phyloP scores from a whole-genome alignment of 35 echinoderm and acorn worm genomes.

The Amphiura filiformis region DNA sequence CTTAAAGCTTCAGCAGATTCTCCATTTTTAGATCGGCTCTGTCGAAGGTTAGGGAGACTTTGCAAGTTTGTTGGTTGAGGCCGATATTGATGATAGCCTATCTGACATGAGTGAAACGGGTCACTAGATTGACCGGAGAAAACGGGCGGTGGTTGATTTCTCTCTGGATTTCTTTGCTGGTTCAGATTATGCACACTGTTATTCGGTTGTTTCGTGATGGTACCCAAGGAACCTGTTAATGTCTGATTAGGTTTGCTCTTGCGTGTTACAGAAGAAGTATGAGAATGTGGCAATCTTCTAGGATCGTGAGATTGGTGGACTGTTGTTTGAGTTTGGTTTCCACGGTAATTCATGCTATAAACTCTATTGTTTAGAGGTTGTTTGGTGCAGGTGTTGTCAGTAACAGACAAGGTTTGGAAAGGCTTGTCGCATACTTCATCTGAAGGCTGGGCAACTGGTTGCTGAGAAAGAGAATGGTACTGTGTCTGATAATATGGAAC shows the following conservation, averaged over 20 bases:
- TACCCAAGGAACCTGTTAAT: too few species aligned
- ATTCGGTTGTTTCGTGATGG: too few species aligned
- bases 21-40: too few species aligned
- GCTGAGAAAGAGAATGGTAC: not conserved
- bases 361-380: not conserved
- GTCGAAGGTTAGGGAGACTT: not conserved
- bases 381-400: not conserved
- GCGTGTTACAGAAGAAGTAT: too few species aligned
- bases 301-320: not conserved
- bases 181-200: not conserved
- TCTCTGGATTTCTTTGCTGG: not conserved
- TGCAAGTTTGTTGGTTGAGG: not conserved
- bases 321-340: not conserved
- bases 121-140: not conserved
- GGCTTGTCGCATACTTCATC: not conserved
- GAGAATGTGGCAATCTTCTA: not conserved
- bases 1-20: too few species aligned
- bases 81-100: not conserved
- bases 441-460: not conserved
- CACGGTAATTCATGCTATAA: not conserved
- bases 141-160: not conserved
- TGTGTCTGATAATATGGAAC: not conserved
- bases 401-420: not conserved
- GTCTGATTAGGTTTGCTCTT: not conserved
- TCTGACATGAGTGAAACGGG: not conserved